These are phyloP conservation scores for Heteropelma amictum DNA, from an alignment of 2,888 invertebrate species.

Conservation along the genomic window DNA sequence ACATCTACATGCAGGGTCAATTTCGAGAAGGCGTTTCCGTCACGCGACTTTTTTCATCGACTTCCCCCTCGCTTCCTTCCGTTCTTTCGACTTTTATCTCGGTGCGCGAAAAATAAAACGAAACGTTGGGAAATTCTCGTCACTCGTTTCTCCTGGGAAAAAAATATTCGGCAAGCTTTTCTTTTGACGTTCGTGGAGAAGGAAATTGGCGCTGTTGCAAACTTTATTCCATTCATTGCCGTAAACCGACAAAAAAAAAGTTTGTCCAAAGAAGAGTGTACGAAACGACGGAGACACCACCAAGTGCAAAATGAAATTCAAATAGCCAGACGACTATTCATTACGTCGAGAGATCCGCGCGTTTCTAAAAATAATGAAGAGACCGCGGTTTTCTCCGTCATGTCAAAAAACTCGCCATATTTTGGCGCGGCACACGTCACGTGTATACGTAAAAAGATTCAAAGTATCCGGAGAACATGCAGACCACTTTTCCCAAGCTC, in stretches of 20 bases:
- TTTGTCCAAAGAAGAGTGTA: neutral
- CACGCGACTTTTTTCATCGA: no score
- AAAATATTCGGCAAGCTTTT: neutral
- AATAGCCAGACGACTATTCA: slow-evolving; percentile 29
- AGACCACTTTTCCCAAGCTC: no score
- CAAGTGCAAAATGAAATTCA: slow-evolving; percentile 13
- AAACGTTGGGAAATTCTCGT: no score
- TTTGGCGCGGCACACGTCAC: neutral
- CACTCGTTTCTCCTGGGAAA: no score
- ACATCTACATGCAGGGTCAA: no score
- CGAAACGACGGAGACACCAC: neutral
- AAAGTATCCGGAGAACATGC: no score
- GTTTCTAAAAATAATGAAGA: slow-evolving; percentile 47
- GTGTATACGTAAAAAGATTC: neutral
- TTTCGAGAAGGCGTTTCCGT: no score
- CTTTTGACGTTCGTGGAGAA: neutral
- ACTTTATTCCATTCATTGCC: neutral
- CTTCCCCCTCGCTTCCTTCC: no score
- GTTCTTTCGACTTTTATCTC: no score
- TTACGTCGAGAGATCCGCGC: slow-evolving; percentile 15
- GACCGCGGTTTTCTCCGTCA: neutral
- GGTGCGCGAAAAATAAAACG: no score
- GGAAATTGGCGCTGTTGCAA: no score
- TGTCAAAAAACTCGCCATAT: slow-evolving; percentile 36
- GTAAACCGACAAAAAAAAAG: neutral